These are phyloP conservation scores for Catamblyrhynchus diadema DNA, from an alignment of 2,797 vertebrate species.

Conservation along the genomic window DNA sequence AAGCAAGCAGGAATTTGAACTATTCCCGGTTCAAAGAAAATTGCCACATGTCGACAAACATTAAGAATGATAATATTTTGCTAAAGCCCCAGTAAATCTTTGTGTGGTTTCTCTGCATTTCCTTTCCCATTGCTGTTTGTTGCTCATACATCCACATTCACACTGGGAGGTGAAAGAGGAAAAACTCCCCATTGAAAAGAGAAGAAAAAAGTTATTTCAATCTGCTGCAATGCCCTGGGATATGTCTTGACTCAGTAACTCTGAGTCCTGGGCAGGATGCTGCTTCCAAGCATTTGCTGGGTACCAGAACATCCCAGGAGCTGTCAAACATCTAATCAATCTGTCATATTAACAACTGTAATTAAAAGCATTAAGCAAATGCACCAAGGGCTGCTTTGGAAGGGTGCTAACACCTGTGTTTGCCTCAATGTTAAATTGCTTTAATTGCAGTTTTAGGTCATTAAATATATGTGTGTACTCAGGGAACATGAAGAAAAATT, in stretches of 20 bases:
- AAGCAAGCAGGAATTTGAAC: slow-evolving; percentile 62
- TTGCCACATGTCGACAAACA: slow-evolving; percentile 67
- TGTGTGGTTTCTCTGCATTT: slow-evolving; percentile 69
- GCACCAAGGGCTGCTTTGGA: not conserved
- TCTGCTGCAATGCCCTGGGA: not conserved
- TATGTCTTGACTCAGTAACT: not conserved
- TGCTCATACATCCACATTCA: slow-evolving; percentile 30
- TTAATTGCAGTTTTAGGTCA: not conserved
- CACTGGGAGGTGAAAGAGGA: slow-evolving; percentile 27
- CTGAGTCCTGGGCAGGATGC: not conserved
- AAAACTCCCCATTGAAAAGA: not conserved
- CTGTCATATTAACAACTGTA: slow-evolving; percentile 2
- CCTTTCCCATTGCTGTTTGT: slow-evolving; percentile 64
- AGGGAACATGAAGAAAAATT: not conserved
- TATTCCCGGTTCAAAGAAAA: slow-evolving; percentile 67
- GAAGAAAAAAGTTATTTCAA: not conserved
- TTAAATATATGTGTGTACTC: not conserved
- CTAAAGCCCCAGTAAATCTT: slow-evolving; percentile 64
- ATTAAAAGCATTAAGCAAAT: slow-evolving; percentile 37
- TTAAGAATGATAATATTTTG: slow-evolving; percentile 71
- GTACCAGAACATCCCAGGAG: not conserved
- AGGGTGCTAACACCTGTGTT: not conserved
- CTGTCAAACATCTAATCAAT: not conserved
- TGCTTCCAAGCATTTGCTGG: not conserved
- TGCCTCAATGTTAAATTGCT: not conserved